These are phyloP conservation scores for Chaenogobius annularis DNA, from an alignment of 2,113 vertebrate species.

Conservation along the genomic window DNA sequence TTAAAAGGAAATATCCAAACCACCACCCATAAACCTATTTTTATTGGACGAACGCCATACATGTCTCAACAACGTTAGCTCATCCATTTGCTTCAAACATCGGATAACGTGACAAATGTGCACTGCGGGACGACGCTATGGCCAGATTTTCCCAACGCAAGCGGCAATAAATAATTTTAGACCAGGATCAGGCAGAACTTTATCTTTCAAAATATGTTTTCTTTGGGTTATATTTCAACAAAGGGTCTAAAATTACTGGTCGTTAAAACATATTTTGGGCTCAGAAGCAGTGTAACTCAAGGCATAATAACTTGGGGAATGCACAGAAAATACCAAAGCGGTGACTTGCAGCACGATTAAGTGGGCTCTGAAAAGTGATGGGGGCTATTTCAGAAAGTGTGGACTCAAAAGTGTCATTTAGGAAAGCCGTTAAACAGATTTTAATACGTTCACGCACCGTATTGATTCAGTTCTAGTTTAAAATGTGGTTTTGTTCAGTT, in stretches of 20 bases:
- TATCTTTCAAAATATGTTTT: neutral
- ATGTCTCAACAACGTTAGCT: conserved; percentile 7
- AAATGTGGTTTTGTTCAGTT: no score
- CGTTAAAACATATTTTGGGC: neutral
- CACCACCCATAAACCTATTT: conserved; percentile 9
- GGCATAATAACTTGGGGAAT: conserved; percentile 6
- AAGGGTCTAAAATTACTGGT: neutral
- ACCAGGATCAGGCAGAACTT: neutral
- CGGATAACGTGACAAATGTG: neutral
- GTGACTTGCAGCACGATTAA: neutral
- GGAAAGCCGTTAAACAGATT: no score
- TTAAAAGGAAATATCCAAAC: conserved; percentile 29
- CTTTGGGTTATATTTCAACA: neutral
- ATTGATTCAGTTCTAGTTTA: no score
- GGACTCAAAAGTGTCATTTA: no score
- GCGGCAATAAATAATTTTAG: neutral
- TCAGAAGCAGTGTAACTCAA: neutral
- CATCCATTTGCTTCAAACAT: conserved; percentile 5
- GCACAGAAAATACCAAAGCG: neutral
- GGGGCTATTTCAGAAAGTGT: neutral
- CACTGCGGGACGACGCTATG: neutral
- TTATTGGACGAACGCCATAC: conserved; percentile 21
- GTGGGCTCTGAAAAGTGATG: neutral
- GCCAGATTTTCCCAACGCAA: conserved; percentile 25
- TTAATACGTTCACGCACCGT: no score